Percentiles rank a stretch among this genome's conserved stretches.
phyloP scores from a whole-genome alignment of 2,888 invertebrate species.

The Metellina segmentata region DNA sequence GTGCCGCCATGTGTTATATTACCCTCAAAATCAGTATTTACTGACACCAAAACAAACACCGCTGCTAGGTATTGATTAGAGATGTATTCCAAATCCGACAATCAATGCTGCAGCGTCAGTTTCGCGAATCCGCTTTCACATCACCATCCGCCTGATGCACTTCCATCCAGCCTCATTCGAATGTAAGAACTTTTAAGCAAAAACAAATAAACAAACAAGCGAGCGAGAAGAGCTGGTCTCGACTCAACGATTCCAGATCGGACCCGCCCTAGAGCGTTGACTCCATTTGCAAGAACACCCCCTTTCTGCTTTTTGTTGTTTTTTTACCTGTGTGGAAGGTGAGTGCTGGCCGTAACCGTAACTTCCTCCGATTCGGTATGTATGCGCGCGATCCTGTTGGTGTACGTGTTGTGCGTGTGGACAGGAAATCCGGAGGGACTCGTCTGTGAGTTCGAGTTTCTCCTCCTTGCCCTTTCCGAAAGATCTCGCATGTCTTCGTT shows the following conservation, averaged over 20 bases:
- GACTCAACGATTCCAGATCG: conserved; percentile 58
- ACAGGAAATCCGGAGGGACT: conserved; percentile 48
- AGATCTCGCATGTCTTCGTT: conserved; percentile 1
- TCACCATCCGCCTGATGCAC: background rate
- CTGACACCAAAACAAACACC: too few relatives aligned
- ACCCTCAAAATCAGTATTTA: too few relatives aligned
- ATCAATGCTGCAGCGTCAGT: too few relatives aligned
- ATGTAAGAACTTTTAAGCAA: background rate
- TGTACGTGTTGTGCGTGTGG: conserved; percentile 3
- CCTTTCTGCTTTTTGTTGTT: conserved; percentile 21
- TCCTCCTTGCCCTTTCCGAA: conserved; percentile 4
- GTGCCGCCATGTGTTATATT: too few relatives aligned
- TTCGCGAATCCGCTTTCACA: background rate
- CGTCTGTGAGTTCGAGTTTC: conserved; percentile 2
- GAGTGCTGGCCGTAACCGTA: conserved; percentile 54
- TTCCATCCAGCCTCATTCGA: background rate
- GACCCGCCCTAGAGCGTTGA: conserved; percentile 72
- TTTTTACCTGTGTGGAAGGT: conserved; percentile 25
- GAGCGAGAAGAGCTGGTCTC: conserved; percentile 33
- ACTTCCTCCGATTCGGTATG: conserved; percentile 43
- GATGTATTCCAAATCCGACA: too few relatives aligned
- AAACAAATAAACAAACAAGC: conserved; percentile 2
- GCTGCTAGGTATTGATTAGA: too few relatives aligned
- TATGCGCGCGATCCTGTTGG: conserved; percentile 26
- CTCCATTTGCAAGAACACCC: conserved; percentile 48